Evolutionary conservation across 2,888 invertebrate species (phyloP).

Genomic region (Tyria jacobaeae): DNA sequence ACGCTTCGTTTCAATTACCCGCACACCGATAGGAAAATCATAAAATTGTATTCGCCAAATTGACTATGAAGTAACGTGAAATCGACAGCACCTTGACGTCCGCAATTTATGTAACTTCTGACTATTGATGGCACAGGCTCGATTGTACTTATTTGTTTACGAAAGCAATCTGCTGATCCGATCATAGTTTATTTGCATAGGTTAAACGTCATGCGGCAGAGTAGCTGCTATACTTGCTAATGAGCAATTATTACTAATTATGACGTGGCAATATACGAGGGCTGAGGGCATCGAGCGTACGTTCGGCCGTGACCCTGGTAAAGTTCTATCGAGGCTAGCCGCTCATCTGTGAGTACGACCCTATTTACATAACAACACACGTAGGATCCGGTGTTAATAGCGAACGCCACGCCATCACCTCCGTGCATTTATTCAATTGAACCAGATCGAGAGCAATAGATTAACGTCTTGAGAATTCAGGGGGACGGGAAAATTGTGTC

Average conservation of each 20-base stretch:
- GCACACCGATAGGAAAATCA: constrained; percentile 66
- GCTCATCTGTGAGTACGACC: constrained; percentile 50
- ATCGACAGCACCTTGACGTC: constrained; percentile 36
- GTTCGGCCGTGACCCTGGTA: constrained; percentile 60
- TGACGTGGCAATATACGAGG: constrained; percentile 48
- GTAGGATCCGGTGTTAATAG: constrained; percentile 62
- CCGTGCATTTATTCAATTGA: constrained; percentile 81
- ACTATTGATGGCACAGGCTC: constrained; percentile 39
- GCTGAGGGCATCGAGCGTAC: constrained; percentile 54
- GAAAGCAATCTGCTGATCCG: constrained; percentile 11
- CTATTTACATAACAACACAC: constrained; percentile 76
- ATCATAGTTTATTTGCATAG: constrained; percentile 34
- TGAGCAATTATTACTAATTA: constrained; percentile 42
- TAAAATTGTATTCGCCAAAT: constrained; percentile 68
- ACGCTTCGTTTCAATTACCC: constrained; percentile 62
- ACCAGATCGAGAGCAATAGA: constrained; percentile 74
- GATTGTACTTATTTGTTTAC: constrained; percentile 15
- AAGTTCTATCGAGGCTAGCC: constrained; percentile 40
- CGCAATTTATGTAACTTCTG: constrained; percentile 23
- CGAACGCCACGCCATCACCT: constrained; percentile 63
- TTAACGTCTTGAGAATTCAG: constrained; percentile 67
- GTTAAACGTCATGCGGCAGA: constrained; percentile 22
- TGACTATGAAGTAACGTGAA: constrained; percentile 58
- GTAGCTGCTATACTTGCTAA: constrained; percentile 37
- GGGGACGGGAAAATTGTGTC: constrained; percentile 42